phyloP scores from a whole-genome alignment of 2,113 vertebrate genomes.

The Tachysurus fulvidraco region DNA sequence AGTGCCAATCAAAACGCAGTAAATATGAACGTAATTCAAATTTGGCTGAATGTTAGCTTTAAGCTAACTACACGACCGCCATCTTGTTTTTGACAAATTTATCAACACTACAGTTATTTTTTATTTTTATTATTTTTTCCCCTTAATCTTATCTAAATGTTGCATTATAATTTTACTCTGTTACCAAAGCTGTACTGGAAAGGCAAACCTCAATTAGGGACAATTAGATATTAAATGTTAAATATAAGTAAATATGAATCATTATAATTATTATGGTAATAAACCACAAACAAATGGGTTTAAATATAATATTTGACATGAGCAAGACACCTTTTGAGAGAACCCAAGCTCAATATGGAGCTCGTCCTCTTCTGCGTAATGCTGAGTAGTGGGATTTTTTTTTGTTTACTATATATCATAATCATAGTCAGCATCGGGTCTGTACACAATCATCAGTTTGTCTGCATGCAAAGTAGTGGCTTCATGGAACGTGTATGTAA shows the following conservation, averaged over 20 bases:
- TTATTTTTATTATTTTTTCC: not conserved
- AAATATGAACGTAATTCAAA: not conserved
- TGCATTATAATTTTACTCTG: not conserved
- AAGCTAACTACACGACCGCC: not conserved
- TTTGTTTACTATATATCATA: not conserved
- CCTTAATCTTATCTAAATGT: not conserved
- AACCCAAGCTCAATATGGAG: not conserved
- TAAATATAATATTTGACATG: not conserved
- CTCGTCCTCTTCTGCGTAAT: not conserved
- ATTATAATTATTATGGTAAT: not conserved
- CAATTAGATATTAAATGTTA: not conserved
- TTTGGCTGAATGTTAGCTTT: not conserved
- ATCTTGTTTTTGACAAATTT: not conserved
- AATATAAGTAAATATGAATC: not conserved
- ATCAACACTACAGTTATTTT: not conserved
- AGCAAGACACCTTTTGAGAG: not conserved
- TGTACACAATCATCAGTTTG: not conserved
- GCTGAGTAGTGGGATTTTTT: not conserved
- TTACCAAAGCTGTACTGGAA: not conserved
- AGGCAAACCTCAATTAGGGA: not conserved
- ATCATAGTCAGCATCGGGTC: not conserved
- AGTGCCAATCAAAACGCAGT: not conserved
- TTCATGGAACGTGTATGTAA: constrained; percentile 7
- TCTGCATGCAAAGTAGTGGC: not conserved
- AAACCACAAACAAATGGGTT: not conserved